Percentiles rank a stretch among this genome's conserved stretches.
Conservation (phyloP, 2,113 vertebrate species). For the Salvelinus fontinalis region DNA sequence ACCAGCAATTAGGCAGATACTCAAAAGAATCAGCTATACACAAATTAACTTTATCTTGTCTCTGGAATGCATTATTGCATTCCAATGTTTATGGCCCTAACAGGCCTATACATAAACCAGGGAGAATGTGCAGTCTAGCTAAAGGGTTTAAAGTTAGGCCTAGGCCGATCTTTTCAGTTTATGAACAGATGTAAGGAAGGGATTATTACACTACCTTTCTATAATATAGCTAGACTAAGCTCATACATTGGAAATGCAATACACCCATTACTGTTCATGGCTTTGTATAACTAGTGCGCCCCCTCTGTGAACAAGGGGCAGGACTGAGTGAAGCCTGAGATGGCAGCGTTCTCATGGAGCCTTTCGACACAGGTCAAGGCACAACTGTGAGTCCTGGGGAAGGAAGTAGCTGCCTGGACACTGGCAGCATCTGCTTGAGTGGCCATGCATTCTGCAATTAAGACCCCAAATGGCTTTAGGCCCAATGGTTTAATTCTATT, state of each 20-base stretch:
- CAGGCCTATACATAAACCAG: neutral
- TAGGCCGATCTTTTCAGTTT: neutral
- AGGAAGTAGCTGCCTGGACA: neutral
- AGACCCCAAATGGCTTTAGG: neutral
- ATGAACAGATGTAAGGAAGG: neutral
- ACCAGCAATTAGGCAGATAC: neutral
- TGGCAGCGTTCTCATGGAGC: too few relatives aligned
- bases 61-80: slow-evolving; percentile 35
- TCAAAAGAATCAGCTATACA: slow-evolving; percentile 23
- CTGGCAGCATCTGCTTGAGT: slow-evolving; percentile 6
- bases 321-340: too few relatives aligned
- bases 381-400: slow-evolving; percentile 19
- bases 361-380: neutral
- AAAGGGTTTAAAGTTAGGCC: neutral
- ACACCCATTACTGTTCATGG: too few relatives aligned
- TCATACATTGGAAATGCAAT: too few relatives aligned
- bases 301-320: too few relatives aligned
- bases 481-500: neutral
- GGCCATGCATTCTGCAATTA: neutral
- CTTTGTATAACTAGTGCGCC: too few relatives aligned
- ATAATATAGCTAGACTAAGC: too few relatives aligned
- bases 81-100: slow-evolving; percentile 29
- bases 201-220: neutral
- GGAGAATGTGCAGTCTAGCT: neutral
- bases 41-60: neutral